Percentiles rank a stretch among this genome's conserved stretches.
Evolutionary conservation across 2,888 invertebrate species (phyloP).

Genomic region (Chymomyza amoena): DNA sequence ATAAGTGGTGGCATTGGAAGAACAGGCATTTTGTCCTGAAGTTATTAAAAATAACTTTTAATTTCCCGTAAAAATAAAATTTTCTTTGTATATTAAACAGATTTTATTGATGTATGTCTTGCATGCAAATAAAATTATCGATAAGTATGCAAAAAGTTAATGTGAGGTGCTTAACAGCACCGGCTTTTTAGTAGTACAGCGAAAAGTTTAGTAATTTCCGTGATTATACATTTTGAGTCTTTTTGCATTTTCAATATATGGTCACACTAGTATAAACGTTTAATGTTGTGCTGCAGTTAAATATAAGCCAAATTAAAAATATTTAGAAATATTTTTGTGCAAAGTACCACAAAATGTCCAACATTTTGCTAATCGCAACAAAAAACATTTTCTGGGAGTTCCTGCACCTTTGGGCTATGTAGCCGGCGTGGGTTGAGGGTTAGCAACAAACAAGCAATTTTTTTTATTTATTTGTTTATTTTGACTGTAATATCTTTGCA

Average conservation of each 20-base stretch:
- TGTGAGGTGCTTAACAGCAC: background rate
- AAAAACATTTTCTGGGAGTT: constrained; percentile 98
- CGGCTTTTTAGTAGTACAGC: background rate
- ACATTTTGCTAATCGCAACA: constrained; percentile 89
- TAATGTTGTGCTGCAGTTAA: constrained; percentile 29
- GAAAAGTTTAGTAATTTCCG: background rate
- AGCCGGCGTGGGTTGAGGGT: constrained; percentile 97
- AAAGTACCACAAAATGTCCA: constrained; percentile 61
- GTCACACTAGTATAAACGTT: constrained; percentile 43
- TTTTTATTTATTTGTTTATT: background rate
- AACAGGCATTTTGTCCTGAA: constrained; percentile 50
- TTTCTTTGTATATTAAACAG: constrained; percentile 7
- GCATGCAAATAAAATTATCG: background rate
- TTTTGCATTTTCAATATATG: background rate
- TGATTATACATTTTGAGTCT: too few species aligned
- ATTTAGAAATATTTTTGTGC: background rate
- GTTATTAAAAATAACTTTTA: background rate
- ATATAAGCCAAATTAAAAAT: background rate
- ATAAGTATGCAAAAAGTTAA: background rate
- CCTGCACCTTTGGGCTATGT: constrained; percentile 99
- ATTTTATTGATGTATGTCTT: background rate
- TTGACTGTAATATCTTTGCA: constrained; percentile 76
- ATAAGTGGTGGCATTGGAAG: constrained; percentile 61
- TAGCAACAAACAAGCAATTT: constrained; percentile 64
- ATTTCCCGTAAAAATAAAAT: constrained; percentile 9